Percentiles rank a stretch among this genome's conserved stretches.
These are phyloP conservation scores for Peromyscus nudipes DNA, from an alignment of 2,797 vertebrate genomes.

Conservation along the genomic window DNA sequence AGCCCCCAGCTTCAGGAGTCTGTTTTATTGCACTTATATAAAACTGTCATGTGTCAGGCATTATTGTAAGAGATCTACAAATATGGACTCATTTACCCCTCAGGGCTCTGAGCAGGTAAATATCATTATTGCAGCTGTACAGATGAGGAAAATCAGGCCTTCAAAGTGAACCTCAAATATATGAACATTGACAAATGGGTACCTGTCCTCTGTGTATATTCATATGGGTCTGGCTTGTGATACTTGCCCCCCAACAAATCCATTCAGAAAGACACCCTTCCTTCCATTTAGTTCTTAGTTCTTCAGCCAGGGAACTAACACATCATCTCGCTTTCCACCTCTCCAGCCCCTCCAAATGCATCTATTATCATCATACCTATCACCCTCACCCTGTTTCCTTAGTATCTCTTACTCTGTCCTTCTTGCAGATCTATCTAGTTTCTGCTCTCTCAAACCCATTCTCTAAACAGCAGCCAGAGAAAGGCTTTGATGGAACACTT, in stretches of 20 bases:
- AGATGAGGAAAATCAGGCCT: not conserved
- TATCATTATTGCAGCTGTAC: not conserved
- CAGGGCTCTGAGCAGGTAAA: not conserved
- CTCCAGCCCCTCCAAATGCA: not conserved
- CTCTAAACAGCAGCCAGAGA: not conserved
- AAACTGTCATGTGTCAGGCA: not conserved
- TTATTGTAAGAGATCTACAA: not conserved
- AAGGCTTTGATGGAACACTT: slow-evolving; percentile 16
- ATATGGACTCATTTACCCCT: slow-evolving; percentile 10
- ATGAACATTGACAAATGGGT: not conserved
- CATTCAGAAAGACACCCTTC: not conserved
- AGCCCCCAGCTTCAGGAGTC: not conserved
- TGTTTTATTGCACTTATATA: not conserved
- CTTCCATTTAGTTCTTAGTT: not conserved
- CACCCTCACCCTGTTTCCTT: not conserved
- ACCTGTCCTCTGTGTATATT: not conserved
- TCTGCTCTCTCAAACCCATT: not conserved
- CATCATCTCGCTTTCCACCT: not conserved
- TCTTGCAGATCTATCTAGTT: not conserved
- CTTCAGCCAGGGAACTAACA: not conserved
- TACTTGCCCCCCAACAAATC: not conserved
- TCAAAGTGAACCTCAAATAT: not conserved
- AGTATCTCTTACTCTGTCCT: not conserved
- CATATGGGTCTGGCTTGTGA: not conserved
- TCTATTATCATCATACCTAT: not conserved